Base-by-base conservation (phyloP, 2,797 vertebrate genomes). In the Botia kubotai region DNA sequence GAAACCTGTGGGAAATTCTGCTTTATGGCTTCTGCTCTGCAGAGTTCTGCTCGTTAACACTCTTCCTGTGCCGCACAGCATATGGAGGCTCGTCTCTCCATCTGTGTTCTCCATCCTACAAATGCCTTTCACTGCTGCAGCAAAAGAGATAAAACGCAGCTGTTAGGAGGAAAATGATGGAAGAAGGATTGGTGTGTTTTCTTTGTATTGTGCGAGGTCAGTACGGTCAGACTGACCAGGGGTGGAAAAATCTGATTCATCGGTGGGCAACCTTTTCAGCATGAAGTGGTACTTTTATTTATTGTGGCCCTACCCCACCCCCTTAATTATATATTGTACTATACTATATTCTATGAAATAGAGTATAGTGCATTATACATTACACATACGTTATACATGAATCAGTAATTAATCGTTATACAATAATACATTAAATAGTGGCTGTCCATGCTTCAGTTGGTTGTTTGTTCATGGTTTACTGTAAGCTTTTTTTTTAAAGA, bases 11-110 rank as follows among this genome's bases (percentile, higher is more conserved):
- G 90, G 90, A 89, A 90, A 90, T 87, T 89, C 84, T 83, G 72
- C 87, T 92, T 93, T 90, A 91, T 90, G 86, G 87, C 89, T 82
- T 53, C 83, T 77, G 80, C 87, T 82, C 87, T 77, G 82, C 83
- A 82, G 87, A 87, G 84, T 88, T 83, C 81, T 76, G 68, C 91
- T 91, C 92, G 88, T 94, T 93, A 93, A 89, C 82, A 83, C 71
- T 88, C 87, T 89, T 88, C 87, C 87, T 83, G 83, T 87, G 86
- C 13, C 17, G 87, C 85, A 75, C 83, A 85, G 89, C 92, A 92
- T 93, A 92, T 93, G 93, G 90, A 87, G 83, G 26, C 36, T 58
- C 57, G 52, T 62, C 60, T 82, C 66, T 89, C 85, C 86, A 90
- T 84, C 89, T 87, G 86, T 87, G 87, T 81, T 84, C 90, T 89